Evolutionary conservation across 2,797 vertebrate species (phyloP).

Genomic region (Zenarchopterus dispar): DNA sequence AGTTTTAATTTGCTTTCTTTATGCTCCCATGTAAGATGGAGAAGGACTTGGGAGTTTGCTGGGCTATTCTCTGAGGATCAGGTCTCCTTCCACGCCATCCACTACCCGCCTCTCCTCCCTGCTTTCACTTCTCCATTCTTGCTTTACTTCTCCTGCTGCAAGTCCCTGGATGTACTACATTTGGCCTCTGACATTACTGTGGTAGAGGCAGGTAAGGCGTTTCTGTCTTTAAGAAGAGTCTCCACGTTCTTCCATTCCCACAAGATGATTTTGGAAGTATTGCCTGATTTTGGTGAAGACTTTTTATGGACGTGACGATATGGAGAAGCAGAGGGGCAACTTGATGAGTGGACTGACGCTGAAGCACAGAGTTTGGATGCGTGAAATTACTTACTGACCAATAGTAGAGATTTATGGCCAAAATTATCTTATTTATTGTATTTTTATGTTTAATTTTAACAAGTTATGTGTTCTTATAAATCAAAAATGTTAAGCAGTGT

Average conservation of each 20-base stretch:
- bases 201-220: slow-evolving; percentile 33
- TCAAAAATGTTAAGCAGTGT: slow-evolving; percentile 61
- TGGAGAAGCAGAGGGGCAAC: slow-evolving; percentile 18
- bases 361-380: slow-evolving; percentile 50
- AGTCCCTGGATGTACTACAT: slow-evolving; percentile 48
- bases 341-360: slow-evolving; percentile 37
- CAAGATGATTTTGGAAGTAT: slow-evolving; percentile 31
- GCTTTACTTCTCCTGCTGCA: slow-evolving; percentile 49
- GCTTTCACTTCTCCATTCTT: slow-evolving; percentile 53
- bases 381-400: slow-evolving; percentile 61
- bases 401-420: slow-evolving; percentile 74
- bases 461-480: slow-evolving; percentile 70
- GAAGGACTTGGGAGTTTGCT: slow-evolving; percentile 40
- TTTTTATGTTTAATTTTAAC: slow-evolving; percentile 68
- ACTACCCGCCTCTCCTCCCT: slow-evolving; percentile 25
- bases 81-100: slow-evolving; percentile 33
- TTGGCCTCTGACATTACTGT: slow-evolving; percentile 24
- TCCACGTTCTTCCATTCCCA: slow-evolving; percentile 51
- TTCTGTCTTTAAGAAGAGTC: slow-evolving; percentile 64
- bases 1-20: slow-evolving; percentile 62
- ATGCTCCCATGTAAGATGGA: slow-evolving; percentile 32
- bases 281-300: slow-evolving; percentile 30
- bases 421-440: slow-evolving; percentile 81
- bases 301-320: slow-evolving; percentile 6
- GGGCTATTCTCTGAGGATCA: slow-evolving; percentile 41